Evolutionary conservation across 2,113 vertebrate genomes (phyloP).

Genomic region (Gopherus flavomarginatus): DNA sequence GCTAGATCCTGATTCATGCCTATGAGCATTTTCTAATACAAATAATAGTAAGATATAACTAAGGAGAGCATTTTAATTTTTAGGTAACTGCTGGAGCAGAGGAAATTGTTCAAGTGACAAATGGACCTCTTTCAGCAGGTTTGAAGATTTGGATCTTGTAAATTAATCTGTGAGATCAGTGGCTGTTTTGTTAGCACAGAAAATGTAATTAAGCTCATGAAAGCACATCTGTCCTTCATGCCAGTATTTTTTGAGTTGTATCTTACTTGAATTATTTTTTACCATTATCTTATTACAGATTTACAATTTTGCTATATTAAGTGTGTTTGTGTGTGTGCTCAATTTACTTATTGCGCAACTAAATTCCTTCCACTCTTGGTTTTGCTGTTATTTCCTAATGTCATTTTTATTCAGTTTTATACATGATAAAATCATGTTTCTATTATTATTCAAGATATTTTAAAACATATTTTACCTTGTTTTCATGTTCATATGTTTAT

Average conservation of each 20-base stretch:
- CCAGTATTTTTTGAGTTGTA: conserved; percentile 65
- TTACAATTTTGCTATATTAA: not conserved
- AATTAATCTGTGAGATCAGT: conserved; percentile 71
- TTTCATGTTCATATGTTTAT: conserved; percentile 65
- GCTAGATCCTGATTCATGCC: not conserved
- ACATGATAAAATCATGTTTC: conserved; percentile 55
- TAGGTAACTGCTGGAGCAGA: conserved; percentile 67
- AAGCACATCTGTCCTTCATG: conserved; percentile 55
- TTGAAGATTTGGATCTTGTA: conserved; percentile 79
- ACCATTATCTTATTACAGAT: conserved; percentile 55
- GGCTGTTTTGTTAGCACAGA: conserved; percentile 62
- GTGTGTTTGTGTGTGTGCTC: conserved; percentile 17
- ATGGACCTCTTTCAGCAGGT: conserved; percentile 76
- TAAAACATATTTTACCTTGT: conserved; percentile 59
- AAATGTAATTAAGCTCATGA: conserved; percentile 66
- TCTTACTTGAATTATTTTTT: conserved; percentile 67
- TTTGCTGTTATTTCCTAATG: conserved; percentile 36
- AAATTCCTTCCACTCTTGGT: conserved; percentile 25
- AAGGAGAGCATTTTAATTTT: conserved; percentile 54
- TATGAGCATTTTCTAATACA: not conserved
- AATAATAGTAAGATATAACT: not conserved
- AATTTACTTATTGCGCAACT: conserved; percentile 64
- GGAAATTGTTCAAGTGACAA: not conserved
- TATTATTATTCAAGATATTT: conserved; percentile 42
- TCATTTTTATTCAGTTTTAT: conserved; percentile 46